A percentile compares a stretch with the other conserved stretches of the same genome.
Conservation (phyloP, 2,888 invertebrate genomes). For the Caenorhabditis wallacei region DNA sequence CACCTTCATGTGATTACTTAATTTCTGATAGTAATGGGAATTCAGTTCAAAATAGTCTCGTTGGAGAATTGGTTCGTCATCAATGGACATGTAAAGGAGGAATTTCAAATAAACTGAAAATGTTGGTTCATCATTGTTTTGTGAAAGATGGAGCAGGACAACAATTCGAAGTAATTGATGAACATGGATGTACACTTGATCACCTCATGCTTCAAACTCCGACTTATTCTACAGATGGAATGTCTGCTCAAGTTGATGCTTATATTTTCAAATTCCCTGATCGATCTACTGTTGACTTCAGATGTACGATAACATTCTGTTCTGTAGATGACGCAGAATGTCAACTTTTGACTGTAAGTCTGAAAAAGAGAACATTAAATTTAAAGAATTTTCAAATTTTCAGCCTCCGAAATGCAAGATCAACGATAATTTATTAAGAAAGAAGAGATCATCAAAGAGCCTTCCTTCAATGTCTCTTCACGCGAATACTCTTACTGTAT, state of each 20-base stretch:
- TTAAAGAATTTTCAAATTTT: constrained; percentile 52
- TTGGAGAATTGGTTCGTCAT: constrained; percentile 77
- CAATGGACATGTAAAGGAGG: constrained; percentile 75
- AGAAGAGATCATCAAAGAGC: constrained; percentile 14
- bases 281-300: constrained; percentile 71
- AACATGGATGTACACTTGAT: constrained; percentile 78
- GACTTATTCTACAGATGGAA: constrained; percentile 67
- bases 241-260: constrained; percentile 76
- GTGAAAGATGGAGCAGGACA: constrained; percentile 81
- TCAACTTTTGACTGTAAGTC: constrained; percentile 72
- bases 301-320: constrained; percentile 79
- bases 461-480: constrained; percentile 70
- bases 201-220: constrained; percentile 78
- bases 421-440: constrained; percentile 24
- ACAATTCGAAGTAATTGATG: constrained; percentile 76
- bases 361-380: background rate
- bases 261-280: constrained; percentile 82
- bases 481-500: constrained; percentile 79
- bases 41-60: constrained; percentile 63
- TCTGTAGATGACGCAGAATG: constrained; percentile 75
- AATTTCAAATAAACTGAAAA: constrained; percentile 37
- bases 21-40: constrained; percentile 54
- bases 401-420: constrained; percentile 77
- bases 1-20: constrained; percentile 75
- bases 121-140: constrained; percentile 80